Evolutionary conservation across 2,888 invertebrate species (phyloP), one percentile per base, ranked within the genome.

Genomic region (Sminthurinus aureus): DNA sequence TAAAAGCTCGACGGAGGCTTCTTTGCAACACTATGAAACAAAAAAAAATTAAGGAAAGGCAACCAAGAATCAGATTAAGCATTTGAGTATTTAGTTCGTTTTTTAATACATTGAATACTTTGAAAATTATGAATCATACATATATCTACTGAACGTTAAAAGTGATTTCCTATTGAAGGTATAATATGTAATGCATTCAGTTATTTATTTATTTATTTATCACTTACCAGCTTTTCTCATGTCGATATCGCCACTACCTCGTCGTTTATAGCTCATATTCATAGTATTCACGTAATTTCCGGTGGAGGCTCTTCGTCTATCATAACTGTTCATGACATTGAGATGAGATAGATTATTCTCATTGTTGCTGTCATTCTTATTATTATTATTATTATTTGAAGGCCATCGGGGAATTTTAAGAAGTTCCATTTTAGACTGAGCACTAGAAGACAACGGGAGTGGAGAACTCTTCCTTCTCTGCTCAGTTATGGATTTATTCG

Each of bases 151-250:
- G 9, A 58, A 58, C 9, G 58, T 11, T 15, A 2, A 58, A 58
- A 58, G 9, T 13, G 18, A 58, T 58, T n/a, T n/a, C n/a, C n/a
- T n/a, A n/a, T n/a, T n/a, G n/a, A n/a, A n/a, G n/a, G n/a, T n/a
- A n/a, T n/a, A n/a, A n/a, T n/a, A n/a, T n/a, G n/a, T n/a, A n/a
- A n/a, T n/a, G n/a, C n/a, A n/a, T n/a, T n/a, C n/a, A n/a, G n/a
- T n/a, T n/a, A n/a, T n/a, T n/a, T n/a, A n/a, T n/a, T n/a, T n/a
- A n/a, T 18, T 38, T 38, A 4, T 38, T 38, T 38, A 38, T 38
- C 38, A 38, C 58, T 58, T 18, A 58, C 58, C 71, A 71, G 80
- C 80, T 51, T 81, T 81, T 8, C 80, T 20, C 80, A 81, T 81
- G 58, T 81, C 80, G 73, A 73, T 73, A 18, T 81, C 80, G 2